phyloP scores from a whole-genome alignment of 2,797 vertebrate genomes.

The Syndactyla subalaris region DNA sequence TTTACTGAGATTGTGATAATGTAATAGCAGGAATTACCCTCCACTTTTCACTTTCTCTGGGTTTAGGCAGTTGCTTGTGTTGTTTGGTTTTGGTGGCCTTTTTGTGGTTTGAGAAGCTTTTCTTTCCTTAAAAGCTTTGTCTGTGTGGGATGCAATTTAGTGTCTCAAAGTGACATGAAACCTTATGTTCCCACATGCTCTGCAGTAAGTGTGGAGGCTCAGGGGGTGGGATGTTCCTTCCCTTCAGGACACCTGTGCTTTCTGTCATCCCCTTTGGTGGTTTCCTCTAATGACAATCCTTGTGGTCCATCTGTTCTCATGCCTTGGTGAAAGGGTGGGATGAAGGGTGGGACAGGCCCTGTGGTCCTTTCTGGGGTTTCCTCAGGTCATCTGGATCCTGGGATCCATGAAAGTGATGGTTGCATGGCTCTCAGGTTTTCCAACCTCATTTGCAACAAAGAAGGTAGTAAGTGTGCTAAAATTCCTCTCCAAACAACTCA shows the following conservation, averaged over 20 bases:
- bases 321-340: not conserved
- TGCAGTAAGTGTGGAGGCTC: not conserved
- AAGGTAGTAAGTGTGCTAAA: conserved; percentile 12
- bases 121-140: not conserved
- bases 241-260: not conserved
- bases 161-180: not conserved
- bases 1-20: not conserved
- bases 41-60: not conserved
- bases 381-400: not conserved
- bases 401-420: not conserved
- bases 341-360: not conserved
- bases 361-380: not conserved
- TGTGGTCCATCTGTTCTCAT: accelerated
- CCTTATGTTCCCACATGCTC: not conserved
- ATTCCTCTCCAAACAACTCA: conserved; percentile 36
- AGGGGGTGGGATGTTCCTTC: not conserved
- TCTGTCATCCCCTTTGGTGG: not conserved
- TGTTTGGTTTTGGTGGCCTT: not conserved
- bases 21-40: not conserved
- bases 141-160: not conserved
- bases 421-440: not conserved
- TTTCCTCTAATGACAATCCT: not conserved
- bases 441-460: not conserved
- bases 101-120: not conserved
- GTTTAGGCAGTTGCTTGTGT: not conserved